These are phyloP conservation scores for Cotesia vestalis DNA, from an alignment of 1,140 invertebrate genomes.

Conservation along the genomic window DNA sequence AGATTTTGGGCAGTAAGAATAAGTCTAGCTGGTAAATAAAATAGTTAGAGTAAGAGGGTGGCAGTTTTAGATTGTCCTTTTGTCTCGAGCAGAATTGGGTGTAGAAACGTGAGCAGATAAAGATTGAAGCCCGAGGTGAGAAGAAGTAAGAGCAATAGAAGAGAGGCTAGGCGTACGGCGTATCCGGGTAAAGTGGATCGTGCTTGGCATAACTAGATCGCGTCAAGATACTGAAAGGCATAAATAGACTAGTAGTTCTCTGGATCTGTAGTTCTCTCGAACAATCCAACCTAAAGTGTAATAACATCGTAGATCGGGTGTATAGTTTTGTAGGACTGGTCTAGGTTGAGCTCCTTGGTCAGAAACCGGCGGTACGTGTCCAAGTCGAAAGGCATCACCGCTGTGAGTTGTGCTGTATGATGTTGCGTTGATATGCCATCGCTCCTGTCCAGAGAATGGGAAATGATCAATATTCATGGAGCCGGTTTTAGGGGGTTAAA, in stretches of 20 bases:
- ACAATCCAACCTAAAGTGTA: too few species aligned
- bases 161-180: slow-evolving; percentile 9
- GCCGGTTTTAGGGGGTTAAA: slow-evolving; percentile 48
- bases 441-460: slow-evolving; percentile 46
- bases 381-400: slow-evolving; percentile 30
- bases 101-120: slow-evolving; percentile 24
- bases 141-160: not conserved
- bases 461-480: slow-evolving; percentile 65
- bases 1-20: not conserved
- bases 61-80: slow-evolving; percentile 1
- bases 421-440: not conserved
- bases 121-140: slow-evolving; percentile 16
- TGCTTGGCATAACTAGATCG: slow-evolving; percentile 62
- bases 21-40: not conserved
- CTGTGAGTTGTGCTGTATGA: slow-evolving; percentile 21
- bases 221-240: slow-evolving; percentile 57
- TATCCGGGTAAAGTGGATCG: slow-evolving; percentile 46
- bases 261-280: slow-evolving; percentile 19
- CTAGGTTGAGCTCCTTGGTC: slow-evolving; percentile 9
- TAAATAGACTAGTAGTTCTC: slow-evolving; percentile 50
- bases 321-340: not conserved
- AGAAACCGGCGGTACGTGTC: not conserved
- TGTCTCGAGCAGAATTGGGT: slow-evolving; percentile 20
- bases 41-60: not conserved
- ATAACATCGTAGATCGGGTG: too few species aligned